Conservation (phyloP, 2,888 invertebrate genomes). For the Neoaliturus tenellus region DNA sequence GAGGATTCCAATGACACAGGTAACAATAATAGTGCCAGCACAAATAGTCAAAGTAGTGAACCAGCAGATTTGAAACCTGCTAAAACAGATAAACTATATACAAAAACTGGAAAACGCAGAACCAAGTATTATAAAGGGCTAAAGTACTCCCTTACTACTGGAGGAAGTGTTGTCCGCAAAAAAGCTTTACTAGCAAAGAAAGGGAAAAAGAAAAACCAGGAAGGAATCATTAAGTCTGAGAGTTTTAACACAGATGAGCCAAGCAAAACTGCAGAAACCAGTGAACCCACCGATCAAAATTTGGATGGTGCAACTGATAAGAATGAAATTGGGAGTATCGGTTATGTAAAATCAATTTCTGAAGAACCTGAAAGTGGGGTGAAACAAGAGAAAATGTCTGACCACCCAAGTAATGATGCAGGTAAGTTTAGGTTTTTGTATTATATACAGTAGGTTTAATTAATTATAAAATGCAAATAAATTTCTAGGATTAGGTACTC, state of each 20-base stretch:
- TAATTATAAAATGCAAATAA: too few species aligned
- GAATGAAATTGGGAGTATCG: background rate
- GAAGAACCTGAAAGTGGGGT: background rate
- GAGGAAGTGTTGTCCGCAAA: conserved; percentile 57
- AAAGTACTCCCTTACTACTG: conserved; percentile 65
- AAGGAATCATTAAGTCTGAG: background rate
- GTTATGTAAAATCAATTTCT: background rate
- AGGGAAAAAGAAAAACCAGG: conserved; percentile 28
- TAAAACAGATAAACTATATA: conserved; percentile 58
- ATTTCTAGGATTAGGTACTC: too few species aligned
- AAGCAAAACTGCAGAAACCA: background rate
- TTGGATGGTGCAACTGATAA: background rate
- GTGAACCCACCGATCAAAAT: background rate
- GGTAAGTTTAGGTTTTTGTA: background rate
- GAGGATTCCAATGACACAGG: conserved; percentile 33
- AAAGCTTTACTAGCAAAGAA: conserved; percentile 41
- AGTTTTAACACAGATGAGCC: background rate
- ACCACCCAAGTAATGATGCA: background rate
- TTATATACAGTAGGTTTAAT: too few species aligned
- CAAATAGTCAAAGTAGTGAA: conserved; percentile 45
- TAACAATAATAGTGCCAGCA: conserved; percentile 29
- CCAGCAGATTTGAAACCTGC: conserved; percentile 27
- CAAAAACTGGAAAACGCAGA: conserved; percentile 64
- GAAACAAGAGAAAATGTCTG: background rate
- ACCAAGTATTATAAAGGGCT: conserved; percentile 66